Evolutionary conservation across 2,888 invertebrate species (phyloP).

Genomic region (Melanargia galathea): DNA sequence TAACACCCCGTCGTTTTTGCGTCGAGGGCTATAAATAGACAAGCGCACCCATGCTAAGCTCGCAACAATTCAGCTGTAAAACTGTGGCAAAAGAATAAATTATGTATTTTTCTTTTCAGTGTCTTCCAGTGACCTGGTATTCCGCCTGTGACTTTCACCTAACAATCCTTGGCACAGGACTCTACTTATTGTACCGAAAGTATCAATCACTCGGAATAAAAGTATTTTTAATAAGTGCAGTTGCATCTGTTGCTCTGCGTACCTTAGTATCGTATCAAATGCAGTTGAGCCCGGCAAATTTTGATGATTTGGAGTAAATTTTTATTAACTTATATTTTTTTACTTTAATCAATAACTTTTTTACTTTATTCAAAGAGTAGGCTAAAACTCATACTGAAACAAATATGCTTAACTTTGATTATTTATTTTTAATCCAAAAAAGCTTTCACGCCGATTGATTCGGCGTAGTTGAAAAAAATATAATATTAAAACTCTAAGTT

Average conservation of each 20-base stretch:
- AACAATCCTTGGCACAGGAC: conserved; percentile 2
- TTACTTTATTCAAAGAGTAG: neutral
- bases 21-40: no score
- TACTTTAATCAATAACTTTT: neutral
- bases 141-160: conserved; percentile 15
- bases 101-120: conserved; percentile 4
- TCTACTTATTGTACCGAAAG: conserved; percentile 15
- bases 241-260: neutral
- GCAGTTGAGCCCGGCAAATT: neutral
- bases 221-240: neutral
- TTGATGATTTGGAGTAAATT: neutral
- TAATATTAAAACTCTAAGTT: no score
- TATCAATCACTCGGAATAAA: neutral
- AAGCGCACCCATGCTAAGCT: no score
- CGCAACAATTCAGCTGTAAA: no score
- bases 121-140: conserved; percentile 12
- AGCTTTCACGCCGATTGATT: no score
- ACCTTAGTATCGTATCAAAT: neutral
- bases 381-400: no score
- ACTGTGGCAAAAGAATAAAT: no score
- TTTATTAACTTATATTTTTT: neutral
- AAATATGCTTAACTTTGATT: no score
- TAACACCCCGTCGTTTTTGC: no score
- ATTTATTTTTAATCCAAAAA: no score
- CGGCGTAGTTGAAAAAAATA: no score